Conservation (phyloP, 2,113 vertebrate genomes). For the Neodon shergylaensis region DNA sequence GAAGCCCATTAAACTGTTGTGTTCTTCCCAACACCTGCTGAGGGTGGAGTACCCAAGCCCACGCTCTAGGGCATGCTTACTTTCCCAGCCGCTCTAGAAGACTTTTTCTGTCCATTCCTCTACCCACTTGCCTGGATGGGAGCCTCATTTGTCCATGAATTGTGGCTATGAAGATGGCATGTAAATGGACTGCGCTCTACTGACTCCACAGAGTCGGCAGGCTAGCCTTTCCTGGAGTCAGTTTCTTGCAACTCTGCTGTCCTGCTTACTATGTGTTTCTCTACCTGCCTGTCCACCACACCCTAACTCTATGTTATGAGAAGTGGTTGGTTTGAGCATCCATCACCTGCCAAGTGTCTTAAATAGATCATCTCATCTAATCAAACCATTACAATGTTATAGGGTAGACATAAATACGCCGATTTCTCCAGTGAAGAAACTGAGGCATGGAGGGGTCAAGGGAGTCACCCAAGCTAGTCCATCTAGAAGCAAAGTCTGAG, state of each 20-base stretch:
- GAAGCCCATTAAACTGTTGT: background rate
- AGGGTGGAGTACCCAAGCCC: background rate
- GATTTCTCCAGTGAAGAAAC: background rate
- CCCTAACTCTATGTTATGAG: background rate
- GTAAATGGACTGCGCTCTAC: background rate
- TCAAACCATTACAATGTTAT: background rate
- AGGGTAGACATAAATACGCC: background rate
- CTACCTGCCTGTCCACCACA: background rate
- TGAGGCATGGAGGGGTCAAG: background rate
- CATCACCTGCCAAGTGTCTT: background rate
- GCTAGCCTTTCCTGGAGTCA: background rate
- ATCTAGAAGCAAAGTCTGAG: background rate
- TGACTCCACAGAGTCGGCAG: background rate
- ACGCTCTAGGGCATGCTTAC: background rate
- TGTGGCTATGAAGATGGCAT: background rate
- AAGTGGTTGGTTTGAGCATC: background rate
- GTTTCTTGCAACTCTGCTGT: background rate
- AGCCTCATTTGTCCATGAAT: background rate
- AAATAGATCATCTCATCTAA: background rate
- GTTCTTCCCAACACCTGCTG: background rate
- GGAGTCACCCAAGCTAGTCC: background rate
- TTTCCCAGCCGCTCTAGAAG: background rate
- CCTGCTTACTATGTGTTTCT: background rate
- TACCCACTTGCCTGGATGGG: background rate
- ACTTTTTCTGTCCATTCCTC: background rate